Evolutionary conservation across 37 sponge, comb jelly and placozoan genomes (phyloP), one percentile per base, ranked within the genome.

Genomic region (Geodia barretti): DNA sequence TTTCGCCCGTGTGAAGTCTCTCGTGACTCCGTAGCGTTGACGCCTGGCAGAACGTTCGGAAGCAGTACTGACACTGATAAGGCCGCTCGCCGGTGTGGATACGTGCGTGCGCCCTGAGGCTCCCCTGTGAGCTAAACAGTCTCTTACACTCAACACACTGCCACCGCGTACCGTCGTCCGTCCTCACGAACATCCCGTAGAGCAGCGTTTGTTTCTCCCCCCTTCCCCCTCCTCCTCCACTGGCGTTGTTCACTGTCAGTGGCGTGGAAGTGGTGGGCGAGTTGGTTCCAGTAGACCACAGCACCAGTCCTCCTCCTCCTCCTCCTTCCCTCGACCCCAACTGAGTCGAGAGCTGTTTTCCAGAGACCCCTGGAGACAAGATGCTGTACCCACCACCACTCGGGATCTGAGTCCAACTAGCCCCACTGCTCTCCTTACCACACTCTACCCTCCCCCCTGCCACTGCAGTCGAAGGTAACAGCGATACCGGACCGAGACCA

Each of bases 11-110:
- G 84, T 92, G 92, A 31, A 92, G 60, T 62, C 87, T 47, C 75
- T 84, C 80, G 69, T 92, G 92, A 8, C 81, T 79, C 21, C 84
- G 76, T 30, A 92, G 81, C 0, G 88, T 92, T 24, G 78, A 76
- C 21, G 84, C 84, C 63, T 87, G 88, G 40, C 84, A 83, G 73
- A 92, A 92, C 0, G 84, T 59, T 65, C 88, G 66, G 47, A 69
- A 76, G 76, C 92, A 92, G 61, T 66, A 92, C 76, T 79, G 41
- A 73, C 92, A 92, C 40, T 79, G 75, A 70, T 92, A 92, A 21
- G 92, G 92, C 58, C 88, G 78, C 70, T 92, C 92, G 30, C 88
- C 88, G 20, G 87, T 92, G 73, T 92, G 92, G 25, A 92, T 87
- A 21, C 92, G 61, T 35, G 88, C 92, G 36, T 92, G 92, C 30